phyloP scores from a whole-genome alignment of 2,888 invertebrate genomes.

The Erannis defoliaria region DNA sequence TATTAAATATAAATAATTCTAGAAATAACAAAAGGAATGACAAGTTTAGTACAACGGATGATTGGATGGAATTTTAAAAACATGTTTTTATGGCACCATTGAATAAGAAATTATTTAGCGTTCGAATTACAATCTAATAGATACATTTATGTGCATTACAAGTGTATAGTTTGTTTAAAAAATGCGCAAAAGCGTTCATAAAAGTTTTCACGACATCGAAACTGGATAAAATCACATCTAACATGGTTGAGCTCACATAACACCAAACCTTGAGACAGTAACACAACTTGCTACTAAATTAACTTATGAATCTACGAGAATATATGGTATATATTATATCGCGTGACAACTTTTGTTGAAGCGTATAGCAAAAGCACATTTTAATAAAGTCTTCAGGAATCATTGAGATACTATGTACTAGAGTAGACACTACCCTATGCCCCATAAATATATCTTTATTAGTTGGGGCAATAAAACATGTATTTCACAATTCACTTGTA shows the following conservation, averaged over 20 bases:
- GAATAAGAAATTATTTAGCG: slow-evolving; percentile 36
- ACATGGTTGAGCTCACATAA: slow-evolving; percentile 65
- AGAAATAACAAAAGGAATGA: slow-evolving; percentile 12
- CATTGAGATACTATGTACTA: too few species aligned
- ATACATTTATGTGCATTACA: slow-evolving; percentile 53
- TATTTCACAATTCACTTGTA: too few species aligned
- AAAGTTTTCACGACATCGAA: slow-evolving; percentile 80
- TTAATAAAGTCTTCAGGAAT: slow-evolving; percentile 4
- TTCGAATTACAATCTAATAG: slow-evolving; percentile 38
- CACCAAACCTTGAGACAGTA: slow-evolving; percentile 56
- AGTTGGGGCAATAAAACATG: too few species aligned
- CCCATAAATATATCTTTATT: too few species aligned
- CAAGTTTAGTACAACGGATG: slow-evolving; percentile 12
- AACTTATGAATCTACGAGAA: slow-evolving; percentile 28
- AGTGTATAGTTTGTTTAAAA: slow-evolving; percentile 62
- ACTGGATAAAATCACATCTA: slow-evolving; percentile 71
- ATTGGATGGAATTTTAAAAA: slow-evolving; percentile 28
- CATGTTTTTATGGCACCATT: slow-evolving; percentile 34
- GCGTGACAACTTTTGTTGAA: slow-evolving; percentile 8
- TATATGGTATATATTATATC: slow-evolving; percentile 22
- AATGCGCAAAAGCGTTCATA: slow-evolving; percentile 84
- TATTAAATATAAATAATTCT: neutral
- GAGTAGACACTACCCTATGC: too few species aligned
- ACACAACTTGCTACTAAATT: slow-evolving; percentile 34
- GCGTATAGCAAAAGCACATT: slow-evolving; percentile 34